Base-by-base conservation (phyloP, 2,888 invertebrate genomes). In the Tuberolachnus salignus region DNA sequence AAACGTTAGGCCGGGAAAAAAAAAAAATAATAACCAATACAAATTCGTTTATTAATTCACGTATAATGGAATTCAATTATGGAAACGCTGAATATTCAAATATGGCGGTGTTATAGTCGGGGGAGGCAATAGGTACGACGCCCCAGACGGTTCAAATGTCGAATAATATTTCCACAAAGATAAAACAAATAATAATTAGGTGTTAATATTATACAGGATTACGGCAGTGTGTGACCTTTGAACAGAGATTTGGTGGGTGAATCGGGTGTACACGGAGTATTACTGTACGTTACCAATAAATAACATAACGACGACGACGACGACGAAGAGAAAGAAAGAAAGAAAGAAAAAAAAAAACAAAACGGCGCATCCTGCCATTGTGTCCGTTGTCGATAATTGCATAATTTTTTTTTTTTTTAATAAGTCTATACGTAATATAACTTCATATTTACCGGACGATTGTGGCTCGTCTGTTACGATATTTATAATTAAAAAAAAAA, bases 171-270 rank as follows among this genome's bases (percentile, higher is more conserved):
- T 53, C 53, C 46, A 59, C 67, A 59, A 67, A 49, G 49, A 67
- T 67, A 66, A 46, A 75, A 55, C n/a, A 26, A 53, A 19, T 66
- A 46, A n/a, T n/a, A n/a, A n/a, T n/a, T n/a, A n/a, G n/a, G n/a
- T n/a, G n/a, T n/a, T n/a, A n/a, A 53, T 55, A 55, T 21, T 23
- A 14, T 21, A 23, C 10, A 4, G 49, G 59, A 34, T 34, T 34
- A 21, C 57, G 49, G 14, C 59, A n/a, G 21, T 69, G 69, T n/a
- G n/a, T 67, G 67, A 78, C 78, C 78, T 78, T 69, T 69, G 69
- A 34, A 44, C 69, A 51, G 69, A 42, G 69, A 75, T 75, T 66
- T 57, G 55, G 75, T 57, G 75, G 75, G 75, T 59, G 78, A 67
- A 78, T 21, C 59, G 57, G 13, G 3, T 6, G 34, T 34, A 34